Conservation (phyloP, 92 coral and sea anemone species). For the Paramuricea clavata region DNA sequence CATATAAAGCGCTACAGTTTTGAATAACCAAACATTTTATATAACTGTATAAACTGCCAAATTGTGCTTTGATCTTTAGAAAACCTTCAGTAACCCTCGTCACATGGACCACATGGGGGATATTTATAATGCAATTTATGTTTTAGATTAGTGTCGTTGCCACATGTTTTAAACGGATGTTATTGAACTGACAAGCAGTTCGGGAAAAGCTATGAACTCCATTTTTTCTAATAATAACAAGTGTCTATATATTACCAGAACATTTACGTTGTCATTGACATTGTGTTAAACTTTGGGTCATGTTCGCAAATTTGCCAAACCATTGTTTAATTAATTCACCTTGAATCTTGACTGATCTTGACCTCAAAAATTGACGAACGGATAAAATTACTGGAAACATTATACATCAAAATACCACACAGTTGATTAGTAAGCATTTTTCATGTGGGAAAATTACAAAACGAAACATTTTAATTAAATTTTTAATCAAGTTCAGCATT, state of each 20-base stretch:
- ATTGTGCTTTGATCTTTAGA: not conserved
- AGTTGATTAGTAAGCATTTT: too few relatives aligned
- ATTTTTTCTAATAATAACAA: too few relatives aligned
- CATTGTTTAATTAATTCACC: not conserved
- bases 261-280: too few relatives aligned
- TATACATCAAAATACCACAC: too few relatives aligned
- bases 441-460: too few relatives aligned
- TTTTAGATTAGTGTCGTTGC: not conserved
- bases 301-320: not conserved
- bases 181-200: too few relatives aligned
- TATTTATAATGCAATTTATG: not conserved
- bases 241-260: too few relatives aligned
- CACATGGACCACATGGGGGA: not conserved
- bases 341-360: not conserved
- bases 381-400: not conserved
- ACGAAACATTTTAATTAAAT: not conserved
- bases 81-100: not conserved
- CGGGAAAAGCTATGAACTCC: too few relatives aligned
- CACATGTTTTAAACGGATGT: not conserved
- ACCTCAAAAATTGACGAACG: not conserved
- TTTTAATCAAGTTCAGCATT: too few relatives aligned
- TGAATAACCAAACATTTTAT: too few relatives aligned
- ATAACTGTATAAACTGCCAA: not conserved
- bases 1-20: too few relatives aligned
- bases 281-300: not conserved